phyloP scores from a whole-genome alignment of 2,113 vertebrate genomes.

The Leptodactylus fuscus region DNA sequence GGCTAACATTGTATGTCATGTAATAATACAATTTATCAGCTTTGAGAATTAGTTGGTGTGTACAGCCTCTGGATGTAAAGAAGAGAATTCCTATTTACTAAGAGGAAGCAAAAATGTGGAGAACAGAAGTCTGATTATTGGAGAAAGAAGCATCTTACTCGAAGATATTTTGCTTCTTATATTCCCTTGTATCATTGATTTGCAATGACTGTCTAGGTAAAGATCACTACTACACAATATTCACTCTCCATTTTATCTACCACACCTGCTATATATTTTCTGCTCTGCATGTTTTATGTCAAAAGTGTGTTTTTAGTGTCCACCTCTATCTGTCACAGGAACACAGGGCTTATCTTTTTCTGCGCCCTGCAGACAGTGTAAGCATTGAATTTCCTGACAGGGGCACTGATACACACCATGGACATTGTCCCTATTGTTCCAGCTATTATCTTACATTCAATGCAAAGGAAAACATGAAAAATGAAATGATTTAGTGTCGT shows the following conservation, averaged over 20 bases:
- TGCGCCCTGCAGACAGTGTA: neutral
- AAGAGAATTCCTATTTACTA: no score
- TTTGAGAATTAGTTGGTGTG: no score
- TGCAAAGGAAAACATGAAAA: neutral
- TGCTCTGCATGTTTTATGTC: neutral
- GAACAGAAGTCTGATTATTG: no score
- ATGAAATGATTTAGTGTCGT: neutral
- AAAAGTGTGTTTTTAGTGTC: neutral
- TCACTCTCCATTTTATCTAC: neutral
- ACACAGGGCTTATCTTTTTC: neutral
- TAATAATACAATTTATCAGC: no score
- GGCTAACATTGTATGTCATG: no score
- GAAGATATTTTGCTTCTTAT: no score
- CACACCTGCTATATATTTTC: neutral
- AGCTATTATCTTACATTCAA: neutral
- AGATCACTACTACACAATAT: no score
- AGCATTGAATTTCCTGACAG: neutral
- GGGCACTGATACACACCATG: neutral
- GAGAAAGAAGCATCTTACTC: no score
- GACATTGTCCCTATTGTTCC: neutral
- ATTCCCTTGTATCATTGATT: no score
- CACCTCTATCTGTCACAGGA: neutral
- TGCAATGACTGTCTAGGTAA: no score
- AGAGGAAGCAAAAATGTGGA: no score
- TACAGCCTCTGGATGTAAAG: no score